Conservation (phyloP, 2,888 invertebrate species). For the Sphaerophoria rueppellii region DNA sequence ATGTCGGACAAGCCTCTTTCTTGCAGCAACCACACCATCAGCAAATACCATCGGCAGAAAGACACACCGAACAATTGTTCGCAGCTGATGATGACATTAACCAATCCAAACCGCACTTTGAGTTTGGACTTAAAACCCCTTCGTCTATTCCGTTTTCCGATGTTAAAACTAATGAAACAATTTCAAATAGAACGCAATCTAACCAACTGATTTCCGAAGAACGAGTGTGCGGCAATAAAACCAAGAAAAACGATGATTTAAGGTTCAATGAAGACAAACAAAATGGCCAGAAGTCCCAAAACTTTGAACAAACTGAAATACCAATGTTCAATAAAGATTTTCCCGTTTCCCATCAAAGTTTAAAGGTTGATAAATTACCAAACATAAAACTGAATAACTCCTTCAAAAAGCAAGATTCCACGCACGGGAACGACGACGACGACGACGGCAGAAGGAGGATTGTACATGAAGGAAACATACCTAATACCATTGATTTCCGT, state of each 20-base stretch:
- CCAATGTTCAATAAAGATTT: conserved; percentile 46
- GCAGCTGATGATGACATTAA: conserved; percentile 46
- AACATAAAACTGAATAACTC: conserved; percentile 53
- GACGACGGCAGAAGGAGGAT: conserved; percentile 50
- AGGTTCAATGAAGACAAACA: conserved; percentile 36
- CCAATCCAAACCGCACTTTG: conserved; percentile 34
- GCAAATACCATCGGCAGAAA: conserved; percentile 41
- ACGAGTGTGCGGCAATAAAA: conserved; percentile 24
- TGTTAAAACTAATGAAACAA: conserved; percentile 46
- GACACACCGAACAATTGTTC: conserved; percentile 30
- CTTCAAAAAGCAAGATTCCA: conserved; percentile 40
- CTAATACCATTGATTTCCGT: conserved; percentile 70
- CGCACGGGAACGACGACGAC: conserved; percentile 17
- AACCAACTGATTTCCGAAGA: conserved; percentile 25
- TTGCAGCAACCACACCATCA: conserved; percentile 43
- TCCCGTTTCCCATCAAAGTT: conserved; percentile 55
- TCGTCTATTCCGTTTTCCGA: conserved; percentile 28
- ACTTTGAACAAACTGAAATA: conserved; percentile 18
- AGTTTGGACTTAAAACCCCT: conserved; percentile 19
- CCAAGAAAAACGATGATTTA: conserved; percentile 32
- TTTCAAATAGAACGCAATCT: conserved; percentile 22
- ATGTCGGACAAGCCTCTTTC: conserved; percentile 54
- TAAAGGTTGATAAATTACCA: conserved; percentile 67
- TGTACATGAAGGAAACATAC: conserved; percentile 61
- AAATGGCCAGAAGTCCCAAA: conserved; percentile 32